Conservation (phyloP, 2,113 vertebrate genomes). For the Pluvialis apricaria region DNA sequence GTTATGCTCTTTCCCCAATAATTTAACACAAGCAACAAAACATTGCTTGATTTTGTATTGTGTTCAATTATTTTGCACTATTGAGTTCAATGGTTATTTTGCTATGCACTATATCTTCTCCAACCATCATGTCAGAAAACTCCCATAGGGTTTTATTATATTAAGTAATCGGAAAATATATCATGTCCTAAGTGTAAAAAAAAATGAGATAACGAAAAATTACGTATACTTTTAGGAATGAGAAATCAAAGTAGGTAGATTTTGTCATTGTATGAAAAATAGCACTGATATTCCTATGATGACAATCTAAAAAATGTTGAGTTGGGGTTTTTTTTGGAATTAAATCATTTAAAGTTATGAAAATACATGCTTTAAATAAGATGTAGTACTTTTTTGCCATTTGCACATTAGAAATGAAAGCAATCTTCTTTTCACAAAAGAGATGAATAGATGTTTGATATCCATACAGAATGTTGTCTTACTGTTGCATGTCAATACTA, state of each 20-base stretch:
- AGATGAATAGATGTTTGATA: neutral
- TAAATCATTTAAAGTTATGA: neutral
- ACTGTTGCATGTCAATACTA: neutral
- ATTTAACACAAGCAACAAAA: neutral
- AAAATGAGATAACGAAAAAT: neutral
- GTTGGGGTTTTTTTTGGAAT: accelerated
- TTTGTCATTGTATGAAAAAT: neutral
- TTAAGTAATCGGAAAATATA: neutral
- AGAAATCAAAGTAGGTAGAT: neutral
- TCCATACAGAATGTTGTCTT: neutral
- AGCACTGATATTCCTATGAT: neutral
- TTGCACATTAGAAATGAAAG: neutral
- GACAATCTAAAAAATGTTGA: neutral
- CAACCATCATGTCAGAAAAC: neutral
- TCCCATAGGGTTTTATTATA: neutral
- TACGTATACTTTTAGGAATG: neutral
- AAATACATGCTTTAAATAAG: neutral
- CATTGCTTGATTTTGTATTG: neutral
- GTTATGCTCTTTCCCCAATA: neutral
- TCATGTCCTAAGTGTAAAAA: neutral
- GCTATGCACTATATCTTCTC: accelerated
- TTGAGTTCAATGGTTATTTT: neutral
- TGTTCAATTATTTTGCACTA: neutral
- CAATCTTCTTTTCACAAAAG: neutral
- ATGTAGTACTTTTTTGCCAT: neutral